Evolutionary conservation across 2,113 vertebrate genomes (phyloP), one percentile per base, ranked within the genome.

Genomic region (Petaurus breviceps): DNA sequence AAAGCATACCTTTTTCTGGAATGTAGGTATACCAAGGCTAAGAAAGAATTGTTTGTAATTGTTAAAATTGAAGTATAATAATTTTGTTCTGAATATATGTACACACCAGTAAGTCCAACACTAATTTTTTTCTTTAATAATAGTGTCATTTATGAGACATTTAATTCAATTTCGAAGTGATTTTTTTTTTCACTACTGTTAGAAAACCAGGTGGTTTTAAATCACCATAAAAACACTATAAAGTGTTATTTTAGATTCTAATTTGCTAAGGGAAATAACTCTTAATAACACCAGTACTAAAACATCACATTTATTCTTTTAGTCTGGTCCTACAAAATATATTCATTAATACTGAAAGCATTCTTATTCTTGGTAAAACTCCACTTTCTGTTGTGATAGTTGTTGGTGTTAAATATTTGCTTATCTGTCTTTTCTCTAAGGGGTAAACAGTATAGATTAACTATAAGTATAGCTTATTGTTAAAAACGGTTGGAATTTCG

Each of bases 41-140:
- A 43, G 68, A 84, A 43, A 5, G 0, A 0, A 12, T 91, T 92
- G 91, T 46, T 50, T 94, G 0, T 2, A 0, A n/a, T 90, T 91
- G 51, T 94, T 90, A 37, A 92, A 23, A 1, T 8, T 50, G 95
- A 91, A 89, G 51, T 47, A n/a, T 52, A 92, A 91, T 90, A n/a
- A 49, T 49, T 26, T 8, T 61, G 89, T 16, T 55, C 11, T 89
- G 10, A 9, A 77, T 77, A 77, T 2, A 9, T 0, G 0, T 19
- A 3, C 2, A n/a, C 11, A 9, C 8, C 0, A 47, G 19, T 31
- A 54, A 14, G 4, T 31, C 0, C 0, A 3, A 16, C 3, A 12
- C 7, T n/a, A 24, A 46, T 0, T 37, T 84, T 84, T 84, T 43
- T 84, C 16, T 8, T 84, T 22, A 22, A 31, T n/a, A 0, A 0